Conservation (phyloP, 2,797 vertebrate species). For the Streptopelia turtur region DNA sequence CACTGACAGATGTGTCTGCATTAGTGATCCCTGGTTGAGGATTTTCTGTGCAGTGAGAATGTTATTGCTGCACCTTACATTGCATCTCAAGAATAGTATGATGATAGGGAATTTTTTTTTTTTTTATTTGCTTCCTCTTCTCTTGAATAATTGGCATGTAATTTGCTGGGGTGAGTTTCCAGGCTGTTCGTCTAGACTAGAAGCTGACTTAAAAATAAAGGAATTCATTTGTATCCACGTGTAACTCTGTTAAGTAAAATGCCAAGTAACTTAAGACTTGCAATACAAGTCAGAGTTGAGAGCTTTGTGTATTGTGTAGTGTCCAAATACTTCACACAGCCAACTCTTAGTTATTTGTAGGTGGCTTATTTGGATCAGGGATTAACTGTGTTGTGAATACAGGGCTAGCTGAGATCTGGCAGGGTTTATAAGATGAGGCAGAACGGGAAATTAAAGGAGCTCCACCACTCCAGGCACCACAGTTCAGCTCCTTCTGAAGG, state of each 20-base stretch:
- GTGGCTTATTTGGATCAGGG: not conserved
- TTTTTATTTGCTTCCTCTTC: not conserved
- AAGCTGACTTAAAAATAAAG: not conserved
- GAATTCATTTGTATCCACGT: not conserved
- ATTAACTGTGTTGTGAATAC: not conserved
- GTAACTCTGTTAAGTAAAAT: not conserved
- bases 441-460: not conserved
- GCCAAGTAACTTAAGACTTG: not conserved
- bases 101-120: not conserved
- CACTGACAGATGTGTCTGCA: not conserved
- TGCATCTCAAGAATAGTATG: not conserved
- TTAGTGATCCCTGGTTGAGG: not conserved
- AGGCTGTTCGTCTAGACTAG: not conserved
- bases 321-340: not conserved
- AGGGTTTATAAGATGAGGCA: not conserved
- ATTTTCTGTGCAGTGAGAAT: not conserved
- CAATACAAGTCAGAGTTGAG: rapidly evolving
- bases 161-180: not conserved
- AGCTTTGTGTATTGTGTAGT: not conserved
- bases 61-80: not conserved
- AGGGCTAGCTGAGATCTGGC: not conserved
- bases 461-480: not conserved
- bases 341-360: not conserved
- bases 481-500: not conserved
- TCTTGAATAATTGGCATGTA: not conserved